Conservation (phyloP, 1,140 invertebrate species). For the Nylanderia fulva region DNA sequence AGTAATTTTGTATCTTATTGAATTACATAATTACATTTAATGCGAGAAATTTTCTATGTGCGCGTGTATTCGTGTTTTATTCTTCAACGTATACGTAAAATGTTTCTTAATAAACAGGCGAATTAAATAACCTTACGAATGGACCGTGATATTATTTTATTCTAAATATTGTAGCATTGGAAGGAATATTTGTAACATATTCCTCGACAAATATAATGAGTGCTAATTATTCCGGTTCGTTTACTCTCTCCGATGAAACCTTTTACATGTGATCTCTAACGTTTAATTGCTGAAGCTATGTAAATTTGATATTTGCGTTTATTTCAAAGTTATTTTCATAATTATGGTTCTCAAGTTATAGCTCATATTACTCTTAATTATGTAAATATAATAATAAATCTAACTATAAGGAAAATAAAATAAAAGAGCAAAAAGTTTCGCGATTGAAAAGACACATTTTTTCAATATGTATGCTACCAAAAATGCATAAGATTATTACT, state of each 20-base stretch:
- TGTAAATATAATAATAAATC: background rate
- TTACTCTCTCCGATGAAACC: conserved; percentile 46
- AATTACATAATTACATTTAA: background rate
- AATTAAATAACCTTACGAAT: conserved; percentile 24
- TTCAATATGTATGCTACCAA: too few species aligned
- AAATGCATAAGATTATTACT: background rate
- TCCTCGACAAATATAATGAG: conserved; percentile 23
- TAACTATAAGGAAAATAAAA: background rate
- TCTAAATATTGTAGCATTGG: conserved; percentile 31
- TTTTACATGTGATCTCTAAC: conserved; percentile 25
- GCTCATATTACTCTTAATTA: background rate
- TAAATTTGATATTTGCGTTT: conserved; percentile 3
- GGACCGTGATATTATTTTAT: conserved; percentile 1
- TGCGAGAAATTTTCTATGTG: background rate
- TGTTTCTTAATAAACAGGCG: background rate
- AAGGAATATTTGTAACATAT: conserved; percentile 5
- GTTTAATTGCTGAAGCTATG: background rate
- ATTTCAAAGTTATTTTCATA: background rate
- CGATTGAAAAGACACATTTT: background rate
- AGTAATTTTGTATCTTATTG: conserved; percentile 12
- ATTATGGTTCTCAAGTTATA: too few species aligned
- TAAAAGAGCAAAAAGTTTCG: background rate
- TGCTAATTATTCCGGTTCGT: conserved; percentile 57
- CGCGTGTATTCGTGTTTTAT: background rate
- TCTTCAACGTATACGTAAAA: background rate